A percentile compares a stretch with the other conserved stretches of the same genome.
These are phyloP conservation scores for Tachysurus fulvidraco DNA, from an alignment of 2,113 vertebrate genomes.

Conservation along the genomic window DNA sequence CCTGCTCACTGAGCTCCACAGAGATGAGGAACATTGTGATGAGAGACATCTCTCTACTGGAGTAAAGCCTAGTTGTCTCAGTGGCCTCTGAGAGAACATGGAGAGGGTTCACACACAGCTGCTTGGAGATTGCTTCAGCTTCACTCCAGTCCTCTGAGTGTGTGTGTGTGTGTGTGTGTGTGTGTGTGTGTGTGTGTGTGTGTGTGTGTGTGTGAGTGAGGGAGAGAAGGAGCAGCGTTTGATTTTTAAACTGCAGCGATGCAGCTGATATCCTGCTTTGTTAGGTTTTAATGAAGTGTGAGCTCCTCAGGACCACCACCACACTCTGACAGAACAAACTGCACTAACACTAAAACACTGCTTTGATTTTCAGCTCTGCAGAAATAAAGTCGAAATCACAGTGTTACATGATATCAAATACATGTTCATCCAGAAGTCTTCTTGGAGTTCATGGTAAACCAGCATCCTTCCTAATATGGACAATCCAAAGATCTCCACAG, in stretches of 20 bases:
- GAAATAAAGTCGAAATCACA: not conserved
- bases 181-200: not conserved
- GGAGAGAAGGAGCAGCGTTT: not conserved
- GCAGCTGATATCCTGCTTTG: slow-evolving; percentile 12
- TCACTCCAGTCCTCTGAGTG: not conserved
- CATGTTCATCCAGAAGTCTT: not conserved
- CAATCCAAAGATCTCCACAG: not conserved
- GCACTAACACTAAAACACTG: not conserved
- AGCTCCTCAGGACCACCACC: not conserved
- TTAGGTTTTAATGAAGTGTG: slow-evolving; percentile 21
- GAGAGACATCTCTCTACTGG: slow-evolving; percentile 64
- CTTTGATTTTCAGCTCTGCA: not conserved
- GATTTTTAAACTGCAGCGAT: not conserved
- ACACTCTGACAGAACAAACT: not conserved
- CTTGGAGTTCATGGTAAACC: not conserved
- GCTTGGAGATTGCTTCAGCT: slow-evolving; percentile 44
- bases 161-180: not conserved
- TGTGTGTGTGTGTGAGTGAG: not conserved
- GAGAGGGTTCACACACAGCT: slow-evolving; percentile 61
- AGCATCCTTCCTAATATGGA: not conserved
- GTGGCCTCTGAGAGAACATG: slow-evolving; percentile 51
- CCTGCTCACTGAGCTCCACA: slow-evolving; percentile 45
- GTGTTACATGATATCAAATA: not conserved
- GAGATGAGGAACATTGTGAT: slow-evolving; percentile 62
- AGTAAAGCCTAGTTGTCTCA: slow-evolving; percentile 64